Conservation (phyloP, 2,888 invertebrate species). For the Fragum fragum region DNA sequence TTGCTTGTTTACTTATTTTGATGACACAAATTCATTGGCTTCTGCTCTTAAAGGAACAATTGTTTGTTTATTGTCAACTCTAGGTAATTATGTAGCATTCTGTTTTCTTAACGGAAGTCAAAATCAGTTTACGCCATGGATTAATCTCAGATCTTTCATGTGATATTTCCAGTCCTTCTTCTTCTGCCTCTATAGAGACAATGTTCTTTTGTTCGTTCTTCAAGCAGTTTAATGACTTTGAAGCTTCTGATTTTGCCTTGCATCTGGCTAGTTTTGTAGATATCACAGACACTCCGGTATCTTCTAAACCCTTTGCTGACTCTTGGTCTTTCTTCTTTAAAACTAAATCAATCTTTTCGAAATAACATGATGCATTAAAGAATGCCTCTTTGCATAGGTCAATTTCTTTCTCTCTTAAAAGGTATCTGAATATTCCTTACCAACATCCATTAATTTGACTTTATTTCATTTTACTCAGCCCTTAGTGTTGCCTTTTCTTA, state of each 20-base stretch:
- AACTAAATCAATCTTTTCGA: too few relatives aligned
- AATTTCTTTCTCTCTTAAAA: not conserved
- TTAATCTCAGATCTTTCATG: too few relatives aligned
- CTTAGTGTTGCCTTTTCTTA: too few relatives aligned
- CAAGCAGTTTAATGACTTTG: not conserved
- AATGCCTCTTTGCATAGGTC: not conserved
- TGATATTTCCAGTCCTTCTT: not conserved
- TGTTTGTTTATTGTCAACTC: not conserved
- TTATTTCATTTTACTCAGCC: too few relatives aligned
- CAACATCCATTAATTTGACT: too few relatives aligned
- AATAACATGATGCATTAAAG: not conserved
- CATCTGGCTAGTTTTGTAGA: not conserved
- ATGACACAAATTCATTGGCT: not conserved
- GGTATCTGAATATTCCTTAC: too few relatives aligned
- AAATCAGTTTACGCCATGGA: not conserved
- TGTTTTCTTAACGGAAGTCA: not conserved
- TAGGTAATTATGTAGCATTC: not conserved
- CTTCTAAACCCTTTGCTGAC: not conserved
- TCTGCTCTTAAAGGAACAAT: not conserved
- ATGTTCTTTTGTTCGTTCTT: constrained; percentile 7
- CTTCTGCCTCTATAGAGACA: not conserved
- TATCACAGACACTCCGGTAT: not conserved
- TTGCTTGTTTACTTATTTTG: not conserved
- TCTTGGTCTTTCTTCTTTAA: not conserved
- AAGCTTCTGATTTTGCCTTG: constrained; percentile 16